Percentiles rank a stretch among this genome's conserved stretches.
These are phyloP conservation scores for Sweltsa coloradensis DNA, from an alignment of 1,140 invertebrate species.

Conservation along the genomic window DNA sequence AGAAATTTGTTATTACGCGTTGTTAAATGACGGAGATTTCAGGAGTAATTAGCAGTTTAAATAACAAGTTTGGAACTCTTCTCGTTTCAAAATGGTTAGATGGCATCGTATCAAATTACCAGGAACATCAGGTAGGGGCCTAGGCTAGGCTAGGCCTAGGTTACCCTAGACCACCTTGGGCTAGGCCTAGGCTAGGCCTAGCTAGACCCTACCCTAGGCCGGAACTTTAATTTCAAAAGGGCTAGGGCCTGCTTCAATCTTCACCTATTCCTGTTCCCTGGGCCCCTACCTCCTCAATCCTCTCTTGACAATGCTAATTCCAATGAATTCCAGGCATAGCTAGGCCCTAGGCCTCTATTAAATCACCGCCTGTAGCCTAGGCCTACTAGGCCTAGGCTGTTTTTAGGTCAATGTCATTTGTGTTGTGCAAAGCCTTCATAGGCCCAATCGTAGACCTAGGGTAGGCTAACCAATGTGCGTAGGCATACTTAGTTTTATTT, in stretches of 20 bases:
- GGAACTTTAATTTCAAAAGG: background rate
- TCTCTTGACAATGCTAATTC: background rate
- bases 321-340: no score
- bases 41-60: background rate
- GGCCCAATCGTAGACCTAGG: no score
- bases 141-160: background rate
- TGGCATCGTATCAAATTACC: background rate
- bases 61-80: slow-evolving; percentile 3
- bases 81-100: slow-evolving; percentile 1
- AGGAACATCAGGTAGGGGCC: slow-evolving; percentile 8
- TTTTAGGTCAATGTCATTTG: no score
- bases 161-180: background rate
- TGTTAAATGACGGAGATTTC: no score
- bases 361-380: no score
- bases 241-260: background rate
- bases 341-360: no score
- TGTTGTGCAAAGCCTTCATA: no score
- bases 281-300: background rate
- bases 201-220: background rate
- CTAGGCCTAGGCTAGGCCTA: background rate
- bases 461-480: no score
- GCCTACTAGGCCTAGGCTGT: no score
- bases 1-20: no score
- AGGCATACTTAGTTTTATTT: no score
- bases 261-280: background rate